Evolutionary conservation across 2,888 invertebrate species (phyloP), one percentile per base, ranked within the genome.

Genomic region (Lissocephala sabroskyi): DNA sequence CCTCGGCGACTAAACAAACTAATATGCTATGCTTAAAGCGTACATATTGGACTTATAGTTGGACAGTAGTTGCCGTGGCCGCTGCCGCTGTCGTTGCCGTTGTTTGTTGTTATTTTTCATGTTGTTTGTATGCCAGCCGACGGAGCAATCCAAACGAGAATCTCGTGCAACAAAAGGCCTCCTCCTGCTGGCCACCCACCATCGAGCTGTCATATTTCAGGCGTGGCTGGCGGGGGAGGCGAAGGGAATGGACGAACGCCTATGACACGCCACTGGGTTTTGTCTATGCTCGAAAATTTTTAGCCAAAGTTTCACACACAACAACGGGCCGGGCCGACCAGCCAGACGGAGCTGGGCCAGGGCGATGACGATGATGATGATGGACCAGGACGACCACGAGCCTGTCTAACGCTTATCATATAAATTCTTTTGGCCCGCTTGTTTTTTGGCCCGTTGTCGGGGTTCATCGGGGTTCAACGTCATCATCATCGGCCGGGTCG

Each of bases 21-120:
- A 73, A 77, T 73, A 73, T 73, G 77, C 68, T 73, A 73, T 73
- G 73, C 73, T 73, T 77, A 74, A 77, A 77, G 77, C 77, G 73
- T 77, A 77, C 77, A 74, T 73, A 76, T 76, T 77, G 64, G 77
- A 71, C 75, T 66, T 70, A 63, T 52, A 63, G 13, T n/a, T n/a
- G n/a, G n/a, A n/a, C n/a, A n/a, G n/a, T n/a, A n/a, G n/a, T n/a
- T n/a, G n/a, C n/a, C n/a, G n/a, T n/a, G n/a, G n/a, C n/a, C n/a
- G n/a, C n/a, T n/a, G n/a, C n/a, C n/a, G 74, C 66, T 71, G 70
- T 52, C 62, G 56, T 48, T 66, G 58, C 11, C 54, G 56, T 56
- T 18, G 40, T 46, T 42, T 62, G 60, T 49, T 59, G 56, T 54
- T 53, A 56, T 60, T 49, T 56, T 60, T 56, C 51, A 65, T 64